A percentile compares a stretch with the other conserved stretches of the same genome.
Conservation (phyloP, 2,888 invertebrate genomes). For the Timema cristinae region DNA sequence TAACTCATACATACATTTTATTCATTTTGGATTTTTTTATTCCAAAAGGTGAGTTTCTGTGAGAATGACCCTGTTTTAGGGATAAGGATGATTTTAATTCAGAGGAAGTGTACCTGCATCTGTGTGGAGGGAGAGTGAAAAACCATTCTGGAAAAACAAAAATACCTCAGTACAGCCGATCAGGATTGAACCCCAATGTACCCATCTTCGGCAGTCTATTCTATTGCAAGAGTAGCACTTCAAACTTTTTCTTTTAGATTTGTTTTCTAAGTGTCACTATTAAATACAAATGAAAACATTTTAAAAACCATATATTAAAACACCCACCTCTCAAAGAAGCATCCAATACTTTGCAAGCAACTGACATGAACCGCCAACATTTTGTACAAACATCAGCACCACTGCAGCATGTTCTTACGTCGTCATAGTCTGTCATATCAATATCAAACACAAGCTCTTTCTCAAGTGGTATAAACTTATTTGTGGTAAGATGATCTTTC, state of each 20-base stretch:
- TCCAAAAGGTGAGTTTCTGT: too few species aligned
- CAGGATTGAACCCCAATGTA: too few species aligned
- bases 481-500: slow-evolving; percentile 45
- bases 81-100: too few species aligned
- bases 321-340: slow-evolving; percentile 69
- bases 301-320: not conserved
- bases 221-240: too few species aligned
- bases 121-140: too few species aligned
- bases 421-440: slow-evolving; percentile 99
- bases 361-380: slow-evolving; percentile 96
- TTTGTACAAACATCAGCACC: slow-evolving; percentile 88
- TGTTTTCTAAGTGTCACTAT: not conserved
- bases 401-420: slow-evolving; percentile 85
- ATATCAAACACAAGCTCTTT: slow-evolving; percentile 98
- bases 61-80: too few species aligned
- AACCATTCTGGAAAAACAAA: too few species aligned
- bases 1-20: too few species aligned
- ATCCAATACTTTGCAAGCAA: slow-evolving; percentile 90
- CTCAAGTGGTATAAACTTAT: slow-evolving; percentile 57
- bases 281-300: not conserved
- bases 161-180: too few species aligned
- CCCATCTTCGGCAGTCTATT: too few species aligned
- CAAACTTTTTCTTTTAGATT: not conserved
- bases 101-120: too few species aligned
- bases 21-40: too few species aligned